A percentile compares a stretch with the other conserved stretches of the same genome.
phyloP scores from a whole-genome alignment of 2,797 vertebrate species.

The Phylloscopus collybita region DNA sequence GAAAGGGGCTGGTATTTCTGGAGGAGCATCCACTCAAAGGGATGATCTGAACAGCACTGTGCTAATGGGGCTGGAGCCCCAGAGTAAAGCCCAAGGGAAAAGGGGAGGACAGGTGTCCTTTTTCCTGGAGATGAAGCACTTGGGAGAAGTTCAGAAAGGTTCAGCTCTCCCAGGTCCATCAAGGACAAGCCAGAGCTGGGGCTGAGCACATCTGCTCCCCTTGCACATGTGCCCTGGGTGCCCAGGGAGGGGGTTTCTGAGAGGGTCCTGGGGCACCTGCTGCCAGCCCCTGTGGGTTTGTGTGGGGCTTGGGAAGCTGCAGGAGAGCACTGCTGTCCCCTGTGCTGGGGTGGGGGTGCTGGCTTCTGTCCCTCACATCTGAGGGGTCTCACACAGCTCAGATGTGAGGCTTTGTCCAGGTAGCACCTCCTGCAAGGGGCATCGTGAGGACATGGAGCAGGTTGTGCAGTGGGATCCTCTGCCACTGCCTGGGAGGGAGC shows the following conservation, averaged over 20 bases:
- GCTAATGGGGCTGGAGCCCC: neutral
- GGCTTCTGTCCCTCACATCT: rapidly evolving
- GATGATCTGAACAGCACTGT: neutral
- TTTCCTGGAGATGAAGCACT: neutral
- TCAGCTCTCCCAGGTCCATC: neutral
- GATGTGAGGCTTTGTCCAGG: rapidly evolving
- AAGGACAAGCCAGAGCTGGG: neutral
- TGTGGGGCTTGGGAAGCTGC: neutral
- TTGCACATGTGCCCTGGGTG: rapidly evolving
- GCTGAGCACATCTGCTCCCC: neutral
- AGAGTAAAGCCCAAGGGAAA: neutral
- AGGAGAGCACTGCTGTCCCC: rapidly evolving
- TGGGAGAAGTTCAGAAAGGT: neutral
- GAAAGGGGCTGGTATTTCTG: neutral
- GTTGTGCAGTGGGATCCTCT: neutral
- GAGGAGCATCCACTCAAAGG: neutral
- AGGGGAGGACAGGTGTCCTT: neutral
- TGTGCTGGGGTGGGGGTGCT: rapidly evolving
- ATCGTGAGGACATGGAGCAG: rapidly evolving
- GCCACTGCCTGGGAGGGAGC: neutral
- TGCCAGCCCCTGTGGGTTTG: neutral
- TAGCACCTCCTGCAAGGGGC: rapidly evolving
- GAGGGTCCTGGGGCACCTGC: rapidly evolving
- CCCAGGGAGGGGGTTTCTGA: neutral
- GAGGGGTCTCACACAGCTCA: rapidly evolving